phyloP scores from a whole-genome alignment of 1,140 invertebrate species.

The Ooceraea biroi region DNA sequence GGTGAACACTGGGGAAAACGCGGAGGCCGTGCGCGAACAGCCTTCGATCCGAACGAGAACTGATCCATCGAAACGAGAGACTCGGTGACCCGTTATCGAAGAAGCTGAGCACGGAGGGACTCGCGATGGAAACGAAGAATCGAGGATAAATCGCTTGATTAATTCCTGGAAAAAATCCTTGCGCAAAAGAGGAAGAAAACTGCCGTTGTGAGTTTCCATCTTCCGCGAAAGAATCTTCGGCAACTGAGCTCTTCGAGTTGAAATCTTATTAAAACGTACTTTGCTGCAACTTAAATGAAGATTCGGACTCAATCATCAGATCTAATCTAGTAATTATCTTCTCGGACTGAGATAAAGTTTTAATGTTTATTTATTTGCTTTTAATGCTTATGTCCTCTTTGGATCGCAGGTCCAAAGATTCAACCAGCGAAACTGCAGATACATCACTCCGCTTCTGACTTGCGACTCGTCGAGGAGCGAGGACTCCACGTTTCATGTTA shows the following conservation, averaged over 20 bases:
- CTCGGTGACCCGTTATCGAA: neutral
- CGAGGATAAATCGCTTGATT: neutral
- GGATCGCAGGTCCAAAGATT: neutral
- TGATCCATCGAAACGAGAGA: constrained; percentile 17
- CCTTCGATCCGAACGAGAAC: constrained; percentile 38
- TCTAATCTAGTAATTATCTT: too few species aligned
- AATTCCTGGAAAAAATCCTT: neutral
- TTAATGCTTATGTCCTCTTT: neutral
- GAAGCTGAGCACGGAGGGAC: neutral
- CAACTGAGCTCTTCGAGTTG: neutral
- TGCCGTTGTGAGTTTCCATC: neutral
- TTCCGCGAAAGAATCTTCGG: neutral
- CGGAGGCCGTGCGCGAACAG: constrained; percentile 35
- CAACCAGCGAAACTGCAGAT: neutral
- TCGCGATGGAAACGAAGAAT: neutral
- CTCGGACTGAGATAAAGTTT: too few species aligned
- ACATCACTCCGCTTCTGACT: neutral
- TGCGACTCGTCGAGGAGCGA: neutral
- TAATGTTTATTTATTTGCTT: too few species aligned
- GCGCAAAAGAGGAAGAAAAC: neutral
- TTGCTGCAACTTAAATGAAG: too few species aligned
- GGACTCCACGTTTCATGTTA: neutral
- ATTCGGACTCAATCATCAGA: too few species aligned
- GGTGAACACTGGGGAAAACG: constrained; percentile 52
- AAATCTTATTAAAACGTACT: neutral